Conservation (phyloP, 35 echinoderm and acorn worm species). For the Antedon bifida region DNA sequence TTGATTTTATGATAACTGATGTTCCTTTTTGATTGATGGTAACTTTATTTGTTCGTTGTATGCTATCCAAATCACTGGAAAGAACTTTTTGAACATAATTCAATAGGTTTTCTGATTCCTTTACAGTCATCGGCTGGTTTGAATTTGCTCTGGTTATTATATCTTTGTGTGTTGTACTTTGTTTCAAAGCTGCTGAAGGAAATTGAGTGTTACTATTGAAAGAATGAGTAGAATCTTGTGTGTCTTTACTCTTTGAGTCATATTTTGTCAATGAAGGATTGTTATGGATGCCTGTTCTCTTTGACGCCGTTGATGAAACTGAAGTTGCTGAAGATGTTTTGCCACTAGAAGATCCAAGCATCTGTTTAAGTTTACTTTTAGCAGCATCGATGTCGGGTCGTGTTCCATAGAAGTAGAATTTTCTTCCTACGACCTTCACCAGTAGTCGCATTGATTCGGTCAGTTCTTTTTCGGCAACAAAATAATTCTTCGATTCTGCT, state of each 20-base stretch:
- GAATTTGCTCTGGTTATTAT: too few relatives aligned
- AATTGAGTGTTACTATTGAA: too few relatives aligned
- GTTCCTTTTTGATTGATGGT: not conserved
- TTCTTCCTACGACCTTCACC: not conserved
- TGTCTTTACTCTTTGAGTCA: too few relatives aligned
- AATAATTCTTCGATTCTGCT: not conserved
- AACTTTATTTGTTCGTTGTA: not conserved
- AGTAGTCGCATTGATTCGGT: not conserved
- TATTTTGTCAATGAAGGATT: too few relatives aligned
- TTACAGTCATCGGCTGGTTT: not conserved
- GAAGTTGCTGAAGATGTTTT: not conserved
- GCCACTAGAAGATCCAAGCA: not conserved
- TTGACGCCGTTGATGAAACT: too few relatives aligned
- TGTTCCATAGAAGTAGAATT: not conserved
- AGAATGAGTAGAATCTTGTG: too few relatives aligned
- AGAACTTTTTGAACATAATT: not conserved
- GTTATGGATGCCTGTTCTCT: too few relatives aligned
- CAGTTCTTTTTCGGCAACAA: not conserved
- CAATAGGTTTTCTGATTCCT: not conserved
- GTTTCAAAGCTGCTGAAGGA: too few relatives aligned
- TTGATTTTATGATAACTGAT: not conserved
- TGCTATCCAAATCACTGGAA: not conserved
- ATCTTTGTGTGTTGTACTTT: too few relatives aligned
- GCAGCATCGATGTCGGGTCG: not conserved
- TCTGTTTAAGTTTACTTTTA: not conserved